phyloP scores from a whole-genome alignment of 2,888 invertebrate species.

The Lasioglossum marginatum region DNA sequence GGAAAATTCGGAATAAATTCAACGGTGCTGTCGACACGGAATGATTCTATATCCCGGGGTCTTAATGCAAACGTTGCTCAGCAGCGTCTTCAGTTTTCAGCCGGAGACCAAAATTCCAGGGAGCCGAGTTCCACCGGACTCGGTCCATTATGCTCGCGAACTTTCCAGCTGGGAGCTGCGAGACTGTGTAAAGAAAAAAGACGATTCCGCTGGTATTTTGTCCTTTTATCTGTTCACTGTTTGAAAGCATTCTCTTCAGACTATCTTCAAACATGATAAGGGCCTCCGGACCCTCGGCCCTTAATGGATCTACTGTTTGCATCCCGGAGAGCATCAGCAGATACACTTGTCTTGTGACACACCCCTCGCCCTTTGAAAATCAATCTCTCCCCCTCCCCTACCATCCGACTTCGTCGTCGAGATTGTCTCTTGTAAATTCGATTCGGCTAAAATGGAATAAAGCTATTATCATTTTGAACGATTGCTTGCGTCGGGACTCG shows the following conservation, averaged over 20 bases:
- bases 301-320: constrained; percentile 79
- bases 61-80: neutral
- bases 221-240: constrained; percentile 40
- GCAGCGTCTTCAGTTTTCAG: constrained; percentile 13
- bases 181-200: constrained; percentile 34
- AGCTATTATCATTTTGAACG: constrained; percentile 35
- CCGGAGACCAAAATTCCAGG: constrained; percentile 24
- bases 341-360: constrained; percentile 56
- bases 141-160: constrained; percentile 39
- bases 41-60: neutral
- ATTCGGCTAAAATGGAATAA: constrained; percentile 22
- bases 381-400: constrained; percentile 50
- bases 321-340: constrained; percentile 66
- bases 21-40: neutral
- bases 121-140: constrained; percentile 29
- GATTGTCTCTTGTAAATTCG: constrained; percentile 32
- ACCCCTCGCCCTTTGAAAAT: constrained; percentile 59
- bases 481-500: constrained; percentile 10
- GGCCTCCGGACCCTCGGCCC: constrained; percentile 56
- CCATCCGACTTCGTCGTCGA: neutral
- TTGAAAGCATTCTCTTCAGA: constrained; percentile 55
- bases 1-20: neutral
- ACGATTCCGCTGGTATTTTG: constrained; percentile 35
- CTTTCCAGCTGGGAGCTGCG: constrained; percentile 31
- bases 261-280: constrained; percentile 69